Evolutionary conservation across 2,797 vertebrate genomes (phyloP).

Genomic region (Halcyon chelicuti): DNA sequence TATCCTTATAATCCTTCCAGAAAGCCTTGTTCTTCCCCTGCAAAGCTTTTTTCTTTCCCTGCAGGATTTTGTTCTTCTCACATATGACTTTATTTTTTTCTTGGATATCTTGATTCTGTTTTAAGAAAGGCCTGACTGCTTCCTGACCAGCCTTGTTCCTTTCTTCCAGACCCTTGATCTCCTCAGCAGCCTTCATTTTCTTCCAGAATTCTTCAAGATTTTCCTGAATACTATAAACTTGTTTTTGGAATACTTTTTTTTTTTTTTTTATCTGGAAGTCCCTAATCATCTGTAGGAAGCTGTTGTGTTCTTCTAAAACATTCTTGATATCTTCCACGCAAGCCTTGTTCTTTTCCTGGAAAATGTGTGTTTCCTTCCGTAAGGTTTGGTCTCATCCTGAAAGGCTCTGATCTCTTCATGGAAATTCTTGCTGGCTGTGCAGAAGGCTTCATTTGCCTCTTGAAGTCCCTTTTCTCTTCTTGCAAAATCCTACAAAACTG

Average conservation of each 20-base stretch:
- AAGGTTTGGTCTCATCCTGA: background rate
- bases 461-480: slow-evolving; percentile 17
- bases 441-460: background rate
- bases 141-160: background rate
- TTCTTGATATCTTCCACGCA: slow-evolving; percentile 41
- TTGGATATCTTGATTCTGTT: slow-evolving; percentile 54
- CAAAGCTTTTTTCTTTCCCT: slow-evolving; percentile 54
- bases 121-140: slow-evolving; percentile 29
- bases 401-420: slow-evolving; percentile 24
- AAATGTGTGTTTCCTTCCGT: slow-evolving; percentile 36
- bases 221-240: background rate
- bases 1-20: slow-evolving; percentile 59
- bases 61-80: slow-evolving; percentile 58
- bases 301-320: slow-evolving; percentile 8
- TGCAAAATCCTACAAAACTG: slow-evolving; percentile 37
- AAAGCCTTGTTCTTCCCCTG: slow-evolving; percentile 53
- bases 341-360: slow-evolving; percentile 47
- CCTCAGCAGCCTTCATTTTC: background rate
- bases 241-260: background rate
- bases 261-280: background rate
- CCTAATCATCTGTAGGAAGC: slow-evolving; percentile 7
- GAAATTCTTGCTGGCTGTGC: background rate
- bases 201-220: background rate
- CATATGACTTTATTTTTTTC: slow-evolving; percentile 64
- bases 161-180: background rate